Evolutionary conservation across 2,113 vertebrate species (phyloP), one percentile per base, ranked within the genome.

Genomic region (Bettongia penicillata): DNA sequence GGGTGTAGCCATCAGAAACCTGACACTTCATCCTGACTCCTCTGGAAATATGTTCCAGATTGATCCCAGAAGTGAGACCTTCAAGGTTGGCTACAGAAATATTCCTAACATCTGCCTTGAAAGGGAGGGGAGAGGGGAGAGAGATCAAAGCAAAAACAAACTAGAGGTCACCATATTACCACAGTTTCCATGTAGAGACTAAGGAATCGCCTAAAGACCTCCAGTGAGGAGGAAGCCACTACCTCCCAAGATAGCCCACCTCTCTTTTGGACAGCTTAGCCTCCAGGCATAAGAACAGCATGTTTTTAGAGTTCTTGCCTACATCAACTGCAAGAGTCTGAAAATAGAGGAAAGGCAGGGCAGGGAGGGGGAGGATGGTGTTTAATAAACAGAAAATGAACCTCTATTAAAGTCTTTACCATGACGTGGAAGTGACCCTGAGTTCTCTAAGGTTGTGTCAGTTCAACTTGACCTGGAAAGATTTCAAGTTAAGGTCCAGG

Each of bases 1-100:
- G 92, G 48, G 61, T 16, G 53, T 91, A 90, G 16, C 53, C 94
- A 47, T 93, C 51, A 93, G 61, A 94, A 93, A 28, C 55, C 5
- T 96, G 95, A 94, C 3, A 48, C 7, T 93, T 8, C 52, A 93
- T 94, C 11, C 61, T 95, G 96, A 91, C 48, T 84, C 43, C 93
- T 43, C 68, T 43, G 7, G 93, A 96, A 94, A 55, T 48, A 53
- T 31, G 37, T 55, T 51, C 84, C 93, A 68, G 14, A 84, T 90
- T 91, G 77, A 89, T 91, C 47, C 49, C 25, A 57, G 92, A 52
- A 94, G 23, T 91, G 53, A 95, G 47, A 96, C 94, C 89, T 52
- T 23, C 94, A 51, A 48, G 93, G 16, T 93, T 94, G n/a, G 23
- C 19, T 43, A 47, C 89, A 92, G 47, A 94, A 95, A 94, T 93